Evolutionary conservation across 1,140 invertebrate genomes (phyloP).

Genomic region (Calliopsis andreniformis): DNA sequence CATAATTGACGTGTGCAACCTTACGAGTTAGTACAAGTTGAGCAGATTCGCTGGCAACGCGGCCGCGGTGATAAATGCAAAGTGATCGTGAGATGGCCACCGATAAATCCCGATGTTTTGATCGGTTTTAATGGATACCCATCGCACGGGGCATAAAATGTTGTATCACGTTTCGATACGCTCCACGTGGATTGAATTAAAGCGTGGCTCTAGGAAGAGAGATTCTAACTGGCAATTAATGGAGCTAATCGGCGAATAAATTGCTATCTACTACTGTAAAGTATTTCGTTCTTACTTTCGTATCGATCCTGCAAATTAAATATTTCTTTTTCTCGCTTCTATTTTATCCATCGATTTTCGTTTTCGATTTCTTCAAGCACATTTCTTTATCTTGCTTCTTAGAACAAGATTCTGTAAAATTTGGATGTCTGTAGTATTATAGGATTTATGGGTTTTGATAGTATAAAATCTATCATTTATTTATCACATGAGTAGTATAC

Average conservation of each 20-base stretch:
- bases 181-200: neutral
- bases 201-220: neutral
- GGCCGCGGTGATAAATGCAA: neutral
- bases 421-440: too few relatives aligned
- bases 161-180: neutral
- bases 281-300: too few relatives aligned
- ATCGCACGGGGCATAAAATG: neutral
- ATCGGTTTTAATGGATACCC: neutral
- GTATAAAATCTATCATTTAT: too few relatives aligned
- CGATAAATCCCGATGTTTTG: conserved; percentile 14
- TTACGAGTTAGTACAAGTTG: conserved; percentile 13
- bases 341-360: too few relatives aligned
- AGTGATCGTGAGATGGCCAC: neutral
- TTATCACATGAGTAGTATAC: too few relatives aligned
- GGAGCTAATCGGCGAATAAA: neutral
- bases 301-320: too few relatives aligned
- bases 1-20: conserved; percentile 19
- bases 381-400: too few relatives aligned
- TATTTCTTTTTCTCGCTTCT: too few relatives aligned
- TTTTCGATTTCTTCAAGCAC: too few relatives aligned
- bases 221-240: neutral
- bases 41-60: neutral
- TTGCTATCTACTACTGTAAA: too few relatives aligned
- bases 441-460: too few relatives aligned
- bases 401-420: too few relatives aligned